Conservation (phyloP, 2,888 invertebrate genomes). For the Byasa hedistus region DNA sequence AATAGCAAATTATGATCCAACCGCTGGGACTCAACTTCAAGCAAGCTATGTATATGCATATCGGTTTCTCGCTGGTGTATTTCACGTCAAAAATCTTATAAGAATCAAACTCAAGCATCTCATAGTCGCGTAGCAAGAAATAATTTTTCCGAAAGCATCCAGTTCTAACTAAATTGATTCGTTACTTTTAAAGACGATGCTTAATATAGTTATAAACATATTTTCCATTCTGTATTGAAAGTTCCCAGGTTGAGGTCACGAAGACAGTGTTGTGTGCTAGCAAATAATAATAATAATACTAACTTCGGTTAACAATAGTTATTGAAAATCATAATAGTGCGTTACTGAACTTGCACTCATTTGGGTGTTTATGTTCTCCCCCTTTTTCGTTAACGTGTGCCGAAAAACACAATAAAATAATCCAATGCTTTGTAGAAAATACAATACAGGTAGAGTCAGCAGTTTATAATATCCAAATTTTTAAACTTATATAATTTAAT, state of each 20-base stretch:
- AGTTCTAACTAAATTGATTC: no score
- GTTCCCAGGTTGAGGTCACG: not conserved
- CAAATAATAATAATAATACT: slow-evolving; percentile 17
- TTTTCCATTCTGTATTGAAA: no score
- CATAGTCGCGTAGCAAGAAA: no score
- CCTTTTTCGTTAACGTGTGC: slow-evolving; percentile 50
- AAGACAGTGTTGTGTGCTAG: slow-evolving; percentile 1
- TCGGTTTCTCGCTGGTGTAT: no score
- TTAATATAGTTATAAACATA: not conserved
- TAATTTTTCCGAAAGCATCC: no score
- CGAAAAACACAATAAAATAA: slow-evolving; percentile 75
- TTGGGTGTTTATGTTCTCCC: slow-evolving; percentile 47
- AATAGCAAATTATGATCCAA: no score
- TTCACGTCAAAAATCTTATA: no score
- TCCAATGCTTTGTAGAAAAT: slow-evolving; percentile 61
- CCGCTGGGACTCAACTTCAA: no score
- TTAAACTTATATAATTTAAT: no score
- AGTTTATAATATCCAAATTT: not conserved
- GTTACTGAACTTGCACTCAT: slow-evolving; percentile 26
- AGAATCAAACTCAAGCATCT: no score
- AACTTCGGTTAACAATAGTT: slow-evolving; percentile 21
- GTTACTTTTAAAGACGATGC: no score
- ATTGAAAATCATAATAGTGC: slow-evolving; percentile 24
- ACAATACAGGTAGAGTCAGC: slow-evolving; percentile 12
- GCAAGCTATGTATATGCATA: no score